These are phyloP conservation scores for Brachionus paranguensis DNA, from an alignment of 1,140 invertebrate species.

Conservation along the genomic window DNA sequence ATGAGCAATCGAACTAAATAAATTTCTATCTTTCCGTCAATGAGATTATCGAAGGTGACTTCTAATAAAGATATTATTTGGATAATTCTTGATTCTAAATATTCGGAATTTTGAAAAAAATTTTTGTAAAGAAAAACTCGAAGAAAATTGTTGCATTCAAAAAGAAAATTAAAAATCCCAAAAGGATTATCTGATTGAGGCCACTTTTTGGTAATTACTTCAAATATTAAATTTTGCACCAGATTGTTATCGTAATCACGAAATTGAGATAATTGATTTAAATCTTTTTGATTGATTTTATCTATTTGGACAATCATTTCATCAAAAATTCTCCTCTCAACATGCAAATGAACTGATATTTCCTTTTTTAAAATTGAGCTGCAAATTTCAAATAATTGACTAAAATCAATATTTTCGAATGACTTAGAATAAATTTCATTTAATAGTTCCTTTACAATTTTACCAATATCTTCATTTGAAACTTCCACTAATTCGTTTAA, in stretches of 20 bases:
- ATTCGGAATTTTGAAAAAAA: neutral
- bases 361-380: neutral
- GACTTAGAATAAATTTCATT: neutral
- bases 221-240: neutral
- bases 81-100: neutral
- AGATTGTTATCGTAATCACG: neutral
- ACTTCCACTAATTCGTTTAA: neutral
- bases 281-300: neutral
- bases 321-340: neutral
- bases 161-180: neutral
- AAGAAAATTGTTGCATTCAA: slow-evolving; percentile 15
- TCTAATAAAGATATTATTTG: neutral
- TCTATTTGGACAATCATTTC: neutral
- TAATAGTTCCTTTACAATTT: neutral
- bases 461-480: neutral
- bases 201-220: neutral
- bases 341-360: neutral
- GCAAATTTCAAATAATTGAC: neutral
- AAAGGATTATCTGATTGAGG: neutral
- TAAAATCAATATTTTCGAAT: neutral
- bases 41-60: neutral
- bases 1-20: neutral
- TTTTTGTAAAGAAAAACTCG: neutral
- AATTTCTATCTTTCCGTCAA: neutral
- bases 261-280: neutral